phyloP scores from a whole-genome alignment of 1,140 invertebrate genomes.

The Micrasema longulum region DNA sequence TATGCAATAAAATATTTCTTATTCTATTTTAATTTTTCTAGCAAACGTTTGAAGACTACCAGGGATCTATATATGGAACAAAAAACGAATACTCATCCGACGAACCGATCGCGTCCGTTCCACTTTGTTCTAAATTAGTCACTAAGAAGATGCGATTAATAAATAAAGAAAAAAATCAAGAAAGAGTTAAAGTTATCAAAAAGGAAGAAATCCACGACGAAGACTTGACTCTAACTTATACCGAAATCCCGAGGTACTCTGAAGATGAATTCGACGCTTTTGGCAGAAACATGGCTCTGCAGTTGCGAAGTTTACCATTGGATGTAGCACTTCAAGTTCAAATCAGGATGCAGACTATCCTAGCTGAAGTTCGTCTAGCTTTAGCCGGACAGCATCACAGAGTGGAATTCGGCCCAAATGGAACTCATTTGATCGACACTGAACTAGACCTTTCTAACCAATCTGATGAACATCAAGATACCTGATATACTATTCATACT shows the following conservation, averaged over 20 bases:
- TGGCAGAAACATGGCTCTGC: slow-evolving; percentile 64
- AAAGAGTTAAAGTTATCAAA: slow-evolving; percentile 8
- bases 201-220: background rate
- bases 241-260: background rate
- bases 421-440: background rate
- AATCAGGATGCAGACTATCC: slow-evolving; percentile 64
- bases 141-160: slow-evolving; percentile 2
- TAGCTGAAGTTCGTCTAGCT: slow-evolving; percentile 60
- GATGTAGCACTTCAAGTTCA: slow-evolving; percentile 64
- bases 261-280: slow-evolving; percentile 67
- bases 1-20: no score
- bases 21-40: slow-evolving; percentile 5
- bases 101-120: slow-evolving; percentile 11
- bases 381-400: background rate
- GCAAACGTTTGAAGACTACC: background rate
- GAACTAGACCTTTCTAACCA: slow-evolving; percentile 23
- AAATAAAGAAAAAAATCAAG: background rate
- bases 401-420: background rate
- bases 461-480: background rate
- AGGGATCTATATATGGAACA: background rate
- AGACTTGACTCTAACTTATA: no score
- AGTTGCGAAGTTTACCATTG: slow-evolving; percentile 62
- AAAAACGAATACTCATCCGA: slow-evolving; percentile 6
- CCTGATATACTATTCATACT: background rate
- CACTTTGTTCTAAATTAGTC: slow-evolving; percentile 24